phyloP scores from a whole-genome alignment of 2,113 vertebrate species.

The Rhodinocichla rosea region DNA sequence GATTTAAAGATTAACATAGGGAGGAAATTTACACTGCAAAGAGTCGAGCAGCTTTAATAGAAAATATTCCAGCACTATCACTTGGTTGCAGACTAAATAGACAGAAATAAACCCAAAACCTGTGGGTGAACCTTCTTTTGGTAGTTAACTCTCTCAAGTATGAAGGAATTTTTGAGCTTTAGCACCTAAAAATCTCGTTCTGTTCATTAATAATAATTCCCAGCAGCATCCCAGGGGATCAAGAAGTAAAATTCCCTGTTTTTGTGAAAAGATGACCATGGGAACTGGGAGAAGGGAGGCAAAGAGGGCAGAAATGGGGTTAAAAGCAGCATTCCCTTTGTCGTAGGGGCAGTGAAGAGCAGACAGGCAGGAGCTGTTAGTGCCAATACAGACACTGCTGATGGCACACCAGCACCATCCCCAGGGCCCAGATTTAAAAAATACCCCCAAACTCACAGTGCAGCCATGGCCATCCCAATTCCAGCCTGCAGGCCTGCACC shows the following conservation, averaged over 20 bases:
- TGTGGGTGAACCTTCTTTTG: neutral
- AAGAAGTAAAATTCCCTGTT: neutral
- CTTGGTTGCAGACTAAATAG: neutral
- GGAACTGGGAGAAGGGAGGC: neutral
- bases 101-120: neutral
- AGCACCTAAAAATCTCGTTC: neutral
- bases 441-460: rapidly evolving
- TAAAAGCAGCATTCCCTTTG: neutral
- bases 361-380: neutral
- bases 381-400: neutral
- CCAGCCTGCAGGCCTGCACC: neutral
- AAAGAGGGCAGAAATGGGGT: neutral
- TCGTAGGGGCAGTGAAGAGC: neutral
- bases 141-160: neutral
- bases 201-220: neutral
- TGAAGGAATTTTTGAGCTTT: neutral
- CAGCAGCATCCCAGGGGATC: neutral
- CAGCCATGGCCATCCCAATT: neutral
- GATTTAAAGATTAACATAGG: slow-evolving; percentile 32
- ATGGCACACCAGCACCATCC: neutral
- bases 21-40: slow-evolving; percentile 1
- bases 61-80: neutral
- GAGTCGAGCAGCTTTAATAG: neutral
- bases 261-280: neutral
- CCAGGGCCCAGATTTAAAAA: neutral